Conservation (phyloP, 2,113 vertebrate genomes). For the Gymnogyps californianus region DNA sequence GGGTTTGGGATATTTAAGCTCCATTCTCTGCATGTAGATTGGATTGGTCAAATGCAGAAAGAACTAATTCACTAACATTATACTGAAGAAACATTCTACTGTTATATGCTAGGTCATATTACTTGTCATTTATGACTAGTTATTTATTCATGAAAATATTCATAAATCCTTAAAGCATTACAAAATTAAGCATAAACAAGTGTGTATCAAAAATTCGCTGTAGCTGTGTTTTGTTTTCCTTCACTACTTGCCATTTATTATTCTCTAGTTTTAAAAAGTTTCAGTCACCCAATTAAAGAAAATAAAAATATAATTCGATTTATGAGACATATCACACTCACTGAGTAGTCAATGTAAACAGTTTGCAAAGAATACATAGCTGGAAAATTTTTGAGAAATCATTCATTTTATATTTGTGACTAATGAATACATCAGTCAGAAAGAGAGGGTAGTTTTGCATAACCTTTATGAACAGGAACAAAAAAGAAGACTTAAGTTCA, state of each 20-base stretch:
- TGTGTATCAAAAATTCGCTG: background rate
- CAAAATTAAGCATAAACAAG: background rate
- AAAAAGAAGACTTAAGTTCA: background rate
- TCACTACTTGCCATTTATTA: background rate
- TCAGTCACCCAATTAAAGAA: background rate
- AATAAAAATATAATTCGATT: background rate
- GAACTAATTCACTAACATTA: background rate
- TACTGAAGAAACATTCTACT: background rate
- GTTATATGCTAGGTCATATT: background rate
- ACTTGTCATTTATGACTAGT: background rate
- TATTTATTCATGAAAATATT: background rate
- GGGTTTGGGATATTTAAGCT: background rate
- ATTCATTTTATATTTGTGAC: background rate
- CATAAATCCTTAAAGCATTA: background rate
- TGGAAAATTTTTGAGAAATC: background rate
- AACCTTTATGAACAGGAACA: background rate
- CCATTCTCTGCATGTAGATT: background rate
- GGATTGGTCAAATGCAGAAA: background rate
- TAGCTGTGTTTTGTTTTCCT: background rate
- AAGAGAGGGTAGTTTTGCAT: background rate
- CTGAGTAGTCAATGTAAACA: background rate
- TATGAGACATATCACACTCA: background rate
- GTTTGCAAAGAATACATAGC: background rate
- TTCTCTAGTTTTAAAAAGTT: background rate
- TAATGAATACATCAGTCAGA: background rate